Evolutionary conservation across 2,888 invertebrate genomes (phyloP), one percentile per base, ranked within the genome.

Genomic region (Carterocephalus palaemon): DNA sequence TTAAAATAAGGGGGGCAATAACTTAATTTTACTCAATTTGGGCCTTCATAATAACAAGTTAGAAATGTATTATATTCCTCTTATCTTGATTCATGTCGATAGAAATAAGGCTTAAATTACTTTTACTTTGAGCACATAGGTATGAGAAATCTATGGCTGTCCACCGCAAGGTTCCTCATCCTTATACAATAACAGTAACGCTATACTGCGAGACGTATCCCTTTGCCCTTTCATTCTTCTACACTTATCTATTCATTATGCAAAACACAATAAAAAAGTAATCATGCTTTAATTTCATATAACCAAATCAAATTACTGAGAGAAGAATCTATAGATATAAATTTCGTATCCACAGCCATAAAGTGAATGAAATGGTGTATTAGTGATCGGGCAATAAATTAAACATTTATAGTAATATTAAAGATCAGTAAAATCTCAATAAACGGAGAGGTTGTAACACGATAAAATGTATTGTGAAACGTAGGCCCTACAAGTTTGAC

Each of bases 351-450:
- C 56, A 60, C 61, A 61, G 75, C 65, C 67, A 78, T 81, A 82
- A 81, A 83, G 73, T 65, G 70, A 70, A 76, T 68, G 73, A 74
- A 80, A 81, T 78, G 67, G 71, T 72, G 67, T 75, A 79, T 81
- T 80, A 81, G 77, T 67, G 68, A 60, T 59, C 58, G 54, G 57
- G 71, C 64, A 64, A 79, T 83, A 83, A 83, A 83, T 72, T 78
- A 75, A 65, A 74, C 67, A 81, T 82, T 82, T 82, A 82, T 78
- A 65, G 75, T 74, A 64, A 62, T 77, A 81, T 82, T 78, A 79
- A 77, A 78, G 64, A 70, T 70, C 68, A 67, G 75, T 82, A 78
- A 82, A 81, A 76, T 67, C 71, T 70, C 75, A 75, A 78, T 80
- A 75, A 73, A 78, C 64, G 62, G 54, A 58, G 62, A 62, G 58